Evolutionary conservation across 2,113 vertebrate genomes (phyloP).

Genomic region (Sorex araneus): DNA sequence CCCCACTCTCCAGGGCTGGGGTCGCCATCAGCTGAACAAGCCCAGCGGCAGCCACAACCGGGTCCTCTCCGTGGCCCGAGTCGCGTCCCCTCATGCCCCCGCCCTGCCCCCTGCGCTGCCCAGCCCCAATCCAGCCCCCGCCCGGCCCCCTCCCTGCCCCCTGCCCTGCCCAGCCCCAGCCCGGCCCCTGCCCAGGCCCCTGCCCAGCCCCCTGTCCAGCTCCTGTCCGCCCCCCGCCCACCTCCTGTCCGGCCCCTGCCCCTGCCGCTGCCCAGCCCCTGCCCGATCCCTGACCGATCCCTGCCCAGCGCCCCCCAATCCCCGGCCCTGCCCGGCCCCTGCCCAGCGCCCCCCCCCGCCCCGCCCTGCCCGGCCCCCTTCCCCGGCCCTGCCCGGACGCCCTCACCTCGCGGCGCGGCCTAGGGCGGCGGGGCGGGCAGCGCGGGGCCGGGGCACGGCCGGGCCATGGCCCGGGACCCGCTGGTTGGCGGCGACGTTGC

Average conservation of each 20-base stretch:
- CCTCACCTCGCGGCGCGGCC: slow-evolving; percentile 74
- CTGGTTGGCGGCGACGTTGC: neutral
- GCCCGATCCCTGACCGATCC: neutral
- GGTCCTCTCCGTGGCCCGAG: too few relatives aligned
- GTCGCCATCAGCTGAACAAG: too few relatives aligned
- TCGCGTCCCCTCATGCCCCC: too few relatives aligned
- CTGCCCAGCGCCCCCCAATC: neutral
- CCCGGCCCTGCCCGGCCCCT: too few relatives aligned
- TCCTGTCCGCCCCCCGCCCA: neutral
- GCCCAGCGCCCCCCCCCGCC: neutral
- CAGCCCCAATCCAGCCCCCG: neutral
- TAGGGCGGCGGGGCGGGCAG: neutral
- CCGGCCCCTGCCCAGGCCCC: too few relatives aligned
- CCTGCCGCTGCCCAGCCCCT: neutral
- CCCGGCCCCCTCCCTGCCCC: neutral
- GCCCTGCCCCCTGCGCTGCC: too few relatives aligned
- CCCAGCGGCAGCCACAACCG: too few relatives aligned
- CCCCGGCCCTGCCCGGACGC: neutral
- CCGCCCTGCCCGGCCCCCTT: neutral
- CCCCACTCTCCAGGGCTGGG: too few relatives aligned
- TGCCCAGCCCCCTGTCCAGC: neutral
- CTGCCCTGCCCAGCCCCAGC: neutral
- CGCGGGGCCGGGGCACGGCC: neutral
- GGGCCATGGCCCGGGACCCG: slow-evolving; percentile 51
- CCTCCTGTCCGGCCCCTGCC: neutral